Conservation (phyloP, 2,888 invertebrate genomes). For the Ferdinandea cuprea region DNA sequence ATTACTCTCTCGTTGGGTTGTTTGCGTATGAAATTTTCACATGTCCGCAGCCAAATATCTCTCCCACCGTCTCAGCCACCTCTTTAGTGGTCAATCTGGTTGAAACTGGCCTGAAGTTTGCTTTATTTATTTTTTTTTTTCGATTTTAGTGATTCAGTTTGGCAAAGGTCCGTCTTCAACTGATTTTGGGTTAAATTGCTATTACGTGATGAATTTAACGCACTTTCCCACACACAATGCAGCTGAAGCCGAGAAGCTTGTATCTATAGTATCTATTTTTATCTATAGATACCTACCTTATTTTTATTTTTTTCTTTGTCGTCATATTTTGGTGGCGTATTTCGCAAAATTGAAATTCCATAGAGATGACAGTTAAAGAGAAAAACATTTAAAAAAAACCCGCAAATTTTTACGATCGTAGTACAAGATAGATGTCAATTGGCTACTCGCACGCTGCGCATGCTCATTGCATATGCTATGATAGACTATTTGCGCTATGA, state of each 20-base stretch:
- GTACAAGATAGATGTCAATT: conserved; percentile 26
- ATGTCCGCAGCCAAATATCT: conserved; percentile 41
- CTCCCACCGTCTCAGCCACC: conserved; percentile 6
- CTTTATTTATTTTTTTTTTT: conserved; percentile 18
- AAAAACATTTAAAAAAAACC: neutral
- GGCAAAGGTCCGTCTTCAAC: conserved; percentile 68
- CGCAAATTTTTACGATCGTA: conserved; percentile 9
- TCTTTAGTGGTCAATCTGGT: conserved; percentile 23
- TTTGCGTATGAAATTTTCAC: conserved; percentile 61
- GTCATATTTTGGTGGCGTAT: conserved; percentile 63
- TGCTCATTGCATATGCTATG: conserved; percentile 45
- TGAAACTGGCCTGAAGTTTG: conserved; percentile 40
- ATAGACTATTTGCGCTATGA: neutral
- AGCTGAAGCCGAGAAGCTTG: conserved; percentile 32
- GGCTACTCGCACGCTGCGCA: conserved; percentile 64
- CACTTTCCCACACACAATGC: conserved; percentile 62
- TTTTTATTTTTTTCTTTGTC: conserved; percentile 33
- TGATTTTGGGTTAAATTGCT: conserved; percentile 66
- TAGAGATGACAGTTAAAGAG: conserved; percentile 16
- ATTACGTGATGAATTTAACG: conserved; percentile 70
- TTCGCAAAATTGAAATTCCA: conserved; percentile 72
- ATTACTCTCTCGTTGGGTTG: conserved; percentile 24
- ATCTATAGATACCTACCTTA: conserved; percentile 20
- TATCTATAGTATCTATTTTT: too few relatives aligned
- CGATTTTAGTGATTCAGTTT: conserved; percentile 51